Conservation (phyloP, 2,113 vertebrate species). For the Rhinolophus sinicus region DNA sequence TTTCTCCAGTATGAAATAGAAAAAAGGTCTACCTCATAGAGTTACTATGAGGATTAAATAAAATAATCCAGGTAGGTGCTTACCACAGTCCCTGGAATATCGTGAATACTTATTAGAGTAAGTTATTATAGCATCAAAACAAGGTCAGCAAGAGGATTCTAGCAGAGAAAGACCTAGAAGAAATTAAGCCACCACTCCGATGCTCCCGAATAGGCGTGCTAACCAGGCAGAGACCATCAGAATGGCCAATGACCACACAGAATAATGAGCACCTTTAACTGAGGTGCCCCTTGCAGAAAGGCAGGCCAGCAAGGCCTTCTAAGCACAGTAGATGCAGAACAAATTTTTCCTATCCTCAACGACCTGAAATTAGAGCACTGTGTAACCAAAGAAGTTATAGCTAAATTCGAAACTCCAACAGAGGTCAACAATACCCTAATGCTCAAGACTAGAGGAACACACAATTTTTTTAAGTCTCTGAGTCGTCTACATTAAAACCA, state of each 20-base stretch:
- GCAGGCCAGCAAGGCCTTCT: neutral
- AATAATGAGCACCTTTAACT: neutral
- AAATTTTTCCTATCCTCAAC: constrained; percentile 3
- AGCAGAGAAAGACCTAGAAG: neutral
- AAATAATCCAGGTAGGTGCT: neutral
- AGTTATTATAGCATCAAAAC: neutral
- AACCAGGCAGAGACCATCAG: neutral
- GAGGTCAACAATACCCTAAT: neutral
- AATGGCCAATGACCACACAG: neutral
- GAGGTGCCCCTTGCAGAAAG: neutral
- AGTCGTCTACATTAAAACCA: constrained; percentile 37
- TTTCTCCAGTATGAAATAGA: neutral
- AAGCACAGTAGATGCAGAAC: neutral
- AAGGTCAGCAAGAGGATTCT: neutral
- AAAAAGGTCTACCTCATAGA: neutral
- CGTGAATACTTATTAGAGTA: neutral
- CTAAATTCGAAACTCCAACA: constrained; percentile 14
- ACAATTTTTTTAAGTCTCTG: neutral
- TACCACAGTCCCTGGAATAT: neutral
- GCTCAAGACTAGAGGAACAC: neutral
- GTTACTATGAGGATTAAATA: neutral
- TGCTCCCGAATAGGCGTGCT: neutral
- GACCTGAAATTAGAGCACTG: constrained; percentile 30
- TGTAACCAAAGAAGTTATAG: constrained; percentile 44
- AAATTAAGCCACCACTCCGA: neutral